These are phyloP conservation scores for Pristis pectinata DNA, from an alignment of 2,797 vertebrate species.

Conservation along the genomic window DNA sequence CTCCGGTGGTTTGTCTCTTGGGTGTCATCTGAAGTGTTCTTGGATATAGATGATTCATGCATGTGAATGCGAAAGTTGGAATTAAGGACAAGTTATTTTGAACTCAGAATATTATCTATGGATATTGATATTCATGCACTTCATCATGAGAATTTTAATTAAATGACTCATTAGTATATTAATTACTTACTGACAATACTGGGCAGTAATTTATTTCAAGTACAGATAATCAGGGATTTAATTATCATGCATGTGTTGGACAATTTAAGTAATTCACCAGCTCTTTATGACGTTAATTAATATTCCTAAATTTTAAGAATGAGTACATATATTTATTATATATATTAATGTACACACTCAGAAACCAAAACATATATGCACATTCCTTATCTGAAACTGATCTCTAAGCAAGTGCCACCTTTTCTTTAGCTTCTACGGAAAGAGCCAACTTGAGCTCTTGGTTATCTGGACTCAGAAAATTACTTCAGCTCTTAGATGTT, in stretches of 20 bases:
- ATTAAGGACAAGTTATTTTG: constrained; percentile 22
- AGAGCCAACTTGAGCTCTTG: background rate
- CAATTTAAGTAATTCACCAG: background rate
- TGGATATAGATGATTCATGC: constrained; percentile 14
- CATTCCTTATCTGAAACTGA: background rate
- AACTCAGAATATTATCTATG: constrained; percentile 25
- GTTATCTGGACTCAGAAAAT: too few relatives aligned
- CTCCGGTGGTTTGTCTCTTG: background rate
- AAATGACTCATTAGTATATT: constrained; percentile 37
- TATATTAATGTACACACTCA: background rate
- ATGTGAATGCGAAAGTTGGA: background rate
- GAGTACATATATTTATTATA: background rate
- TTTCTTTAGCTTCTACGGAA: background rate
- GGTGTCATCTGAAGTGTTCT: constrained; percentile 3
- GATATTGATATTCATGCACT: constrained; percentile 25
- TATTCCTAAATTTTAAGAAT: background rate
- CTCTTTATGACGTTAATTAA: constrained; percentile 4
- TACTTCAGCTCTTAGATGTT: too few relatives aligned
- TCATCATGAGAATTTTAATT: constrained; percentile 37
- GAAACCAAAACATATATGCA: background rate
- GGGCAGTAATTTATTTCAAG: constrained; percentile 37
- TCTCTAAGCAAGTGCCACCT: background rate
- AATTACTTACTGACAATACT: constrained; percentile 33
- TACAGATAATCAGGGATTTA: constrained; percentile 10
- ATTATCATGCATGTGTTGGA: background rate